phyloP scores from a whole-genome alignment of 1,140 invertebrate species.

The Drosophila sulfurigaster region DNA sequence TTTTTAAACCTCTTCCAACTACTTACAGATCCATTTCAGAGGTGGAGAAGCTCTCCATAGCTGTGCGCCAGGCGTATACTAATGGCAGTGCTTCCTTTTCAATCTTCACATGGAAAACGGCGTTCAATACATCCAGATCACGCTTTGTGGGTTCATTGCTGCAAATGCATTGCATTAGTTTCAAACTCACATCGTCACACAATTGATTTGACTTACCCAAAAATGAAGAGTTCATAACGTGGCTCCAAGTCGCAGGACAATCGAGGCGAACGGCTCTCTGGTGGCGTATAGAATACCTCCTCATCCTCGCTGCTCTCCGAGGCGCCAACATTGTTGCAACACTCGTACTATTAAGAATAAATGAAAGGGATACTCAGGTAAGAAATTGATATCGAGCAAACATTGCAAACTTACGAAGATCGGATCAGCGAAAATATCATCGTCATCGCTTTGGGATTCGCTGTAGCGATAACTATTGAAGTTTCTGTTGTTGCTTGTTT shows the following conservation, averaged over 20 bases:
- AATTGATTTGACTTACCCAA: conserved; percentile 55
- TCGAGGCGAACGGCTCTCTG: conserved; percentile 84
- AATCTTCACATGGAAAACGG: conserved; percentile 86
- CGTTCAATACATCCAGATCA: conserved; percentile 90
- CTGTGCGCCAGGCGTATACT: conserved; percentile 89
- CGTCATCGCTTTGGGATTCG: conserved; percentile 29
- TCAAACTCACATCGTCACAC: neutral
- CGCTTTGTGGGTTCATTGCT: conserved; percentile 89
- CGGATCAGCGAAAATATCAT: conserved; percentile 33
- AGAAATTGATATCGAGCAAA: neutral
- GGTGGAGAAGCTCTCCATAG: conserved; percentile 86
- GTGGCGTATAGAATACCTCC: conserved; percentile 85
- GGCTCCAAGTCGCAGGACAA: conserved; percentile 39
- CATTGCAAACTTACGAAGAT: conserved; percentile 55
- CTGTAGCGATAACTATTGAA: neutral
- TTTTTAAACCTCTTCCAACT: too few species aligned
- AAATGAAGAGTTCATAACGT: conserved; percentile 68
- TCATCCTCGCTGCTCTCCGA: conserved; percentile 71
- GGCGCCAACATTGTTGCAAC: conserved; percentile 44
- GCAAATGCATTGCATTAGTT: conserved; percentile 38
- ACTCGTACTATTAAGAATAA: conserved; percentile 21
- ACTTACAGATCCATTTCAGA: conserved; percentile 87
- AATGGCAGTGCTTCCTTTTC: conserved; percentile 87
- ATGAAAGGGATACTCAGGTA: neutral
- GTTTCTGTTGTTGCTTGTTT: neutral